Evolutionary conservation across 2,797 vertebrate genomes (phyloP), one percentile per base, ranked within the genome.

Genomic region (Tamandua tetradactyla): DNA sequence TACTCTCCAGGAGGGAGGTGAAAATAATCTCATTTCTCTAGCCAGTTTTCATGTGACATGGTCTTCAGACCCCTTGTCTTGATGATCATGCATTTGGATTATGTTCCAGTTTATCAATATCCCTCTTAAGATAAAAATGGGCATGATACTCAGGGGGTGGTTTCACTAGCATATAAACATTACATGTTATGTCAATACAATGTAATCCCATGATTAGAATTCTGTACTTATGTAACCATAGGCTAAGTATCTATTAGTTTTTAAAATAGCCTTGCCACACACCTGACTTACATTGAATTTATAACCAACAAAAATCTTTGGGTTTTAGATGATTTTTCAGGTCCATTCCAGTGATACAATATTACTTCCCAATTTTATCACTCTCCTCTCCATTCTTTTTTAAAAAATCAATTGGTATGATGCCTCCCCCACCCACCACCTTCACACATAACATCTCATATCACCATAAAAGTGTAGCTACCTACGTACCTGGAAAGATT

Each of bases 111-210:
- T 95, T 90, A 85, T 83, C 68, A 74, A 74, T 49, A 81, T 57
- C 59, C 52, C 64, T 72, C 66, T 76, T 95, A 85, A 93, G 72
- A 61, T 20, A 92, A 72, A 95, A 92, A 94, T 57, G 52, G 92
- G 49, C 84, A 47, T 11, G 89, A 62, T 52, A 74, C 22, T 52
- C n/a, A 3, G 10, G 32, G 49, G 59, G 4, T 44, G 30, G 79
- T 80, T 81, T 49, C 75, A 71, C 79, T 35, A 44, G 35, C 62
- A 61, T 61, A 42, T 82, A 95, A 89, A 69, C 62, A 84, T 27
- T 55, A n/a, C 27, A 44, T 61, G 44, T 59, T 86, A 32, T 35
- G 22, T 91, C 62, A 95, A 84, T 83, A 68, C 64, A 66, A 49
- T 64, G 23, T 10, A 91, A 66, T 15, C 75, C 32, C 52, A 59